Percentiles rank a stretch among this genome's conserved stretches.
These are phyloP conservation scores for Halcyon badia DNA, from an alignment of 2,797 vertebrate genomes.

Conservation along the genomic window DNA sequence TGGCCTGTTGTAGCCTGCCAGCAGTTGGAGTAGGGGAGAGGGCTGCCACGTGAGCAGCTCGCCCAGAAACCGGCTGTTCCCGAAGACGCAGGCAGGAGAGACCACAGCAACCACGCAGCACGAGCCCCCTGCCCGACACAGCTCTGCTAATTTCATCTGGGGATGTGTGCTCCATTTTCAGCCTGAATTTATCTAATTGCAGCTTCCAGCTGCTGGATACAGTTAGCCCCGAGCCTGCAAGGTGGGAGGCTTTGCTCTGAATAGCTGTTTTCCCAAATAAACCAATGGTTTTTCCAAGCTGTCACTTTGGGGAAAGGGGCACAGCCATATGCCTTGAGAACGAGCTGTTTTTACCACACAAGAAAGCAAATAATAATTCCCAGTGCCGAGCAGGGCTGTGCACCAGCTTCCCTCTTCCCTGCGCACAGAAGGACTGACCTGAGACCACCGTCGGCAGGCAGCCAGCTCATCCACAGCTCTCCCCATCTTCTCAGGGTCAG, in stretches of 20 bases:
- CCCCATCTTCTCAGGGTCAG: not conserved
- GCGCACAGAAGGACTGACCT: not conserved
- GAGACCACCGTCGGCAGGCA: not conserved
- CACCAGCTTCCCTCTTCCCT: not conserved
- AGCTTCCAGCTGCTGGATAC: not conserved
- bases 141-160: not conserved
- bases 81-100: fast-evolving
- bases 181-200: not conserved
- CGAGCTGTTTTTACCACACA: fast-evolving
- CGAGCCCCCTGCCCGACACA: fast-evolving
- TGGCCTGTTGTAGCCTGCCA: not conserved
- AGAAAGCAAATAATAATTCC: not conserved
- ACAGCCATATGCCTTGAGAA: fast-evolving
- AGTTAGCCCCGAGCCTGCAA: not conserved
- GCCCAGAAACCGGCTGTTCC: not conserved
- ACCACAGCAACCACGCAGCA: not conserved
- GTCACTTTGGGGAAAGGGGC: not conserved
- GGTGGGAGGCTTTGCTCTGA: not conserved
- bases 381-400: fast-evolving
- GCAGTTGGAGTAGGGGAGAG: not conserved
- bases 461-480: not conserved
- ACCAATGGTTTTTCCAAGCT: not conserved
- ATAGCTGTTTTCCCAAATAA: not conserved
- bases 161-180: not conserved
- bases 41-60: not conserved